A percentile compares a stretch with the other conserved stretches of the same genome.
Conservation (phyloP, 2,888 invertebrate genomes). For the Agrotis puta region DNA sequence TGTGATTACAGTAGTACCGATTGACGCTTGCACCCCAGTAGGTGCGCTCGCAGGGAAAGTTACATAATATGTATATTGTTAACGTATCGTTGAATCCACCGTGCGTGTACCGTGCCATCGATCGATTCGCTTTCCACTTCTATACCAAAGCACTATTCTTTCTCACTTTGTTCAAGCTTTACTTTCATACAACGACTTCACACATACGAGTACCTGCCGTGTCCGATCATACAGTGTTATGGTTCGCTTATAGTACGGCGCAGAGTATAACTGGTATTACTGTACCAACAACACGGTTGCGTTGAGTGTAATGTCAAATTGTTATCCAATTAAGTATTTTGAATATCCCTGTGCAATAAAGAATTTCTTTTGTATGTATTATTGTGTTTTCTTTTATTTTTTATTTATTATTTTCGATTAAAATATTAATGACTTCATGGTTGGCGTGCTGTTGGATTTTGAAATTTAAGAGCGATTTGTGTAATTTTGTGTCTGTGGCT, state of each 20-base stretch:
- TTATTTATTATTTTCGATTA: too few relatives aligned
- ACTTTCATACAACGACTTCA: constrained; percentile 37
- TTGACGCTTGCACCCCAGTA: background rate
- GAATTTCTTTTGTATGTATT: constrained; percentile 78
- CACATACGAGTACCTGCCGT: constrained; percentile 10
- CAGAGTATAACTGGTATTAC: constrained; percentile 60
- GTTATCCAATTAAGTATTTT: constrained; percentile 81
- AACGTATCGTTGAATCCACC: constrained; percentile 23
- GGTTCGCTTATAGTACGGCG: constrained; percentile 30
- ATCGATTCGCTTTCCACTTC: constrained; percentile 47
- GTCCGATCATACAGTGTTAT: background rate
- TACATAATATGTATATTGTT: constrained; percentile 40
- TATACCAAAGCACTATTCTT: constrained; percentile 66
- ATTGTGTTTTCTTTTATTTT: constrained; percentile 54
- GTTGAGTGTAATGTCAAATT: constrained; percentile 72
- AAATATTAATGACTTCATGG: too few relatives aligned
- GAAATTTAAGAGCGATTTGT: too few relatives aligned
- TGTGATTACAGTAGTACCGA: background rate
- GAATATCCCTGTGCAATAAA: constrained; percentile 89
- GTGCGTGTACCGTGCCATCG: constrained; percentile 64
- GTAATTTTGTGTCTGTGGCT: too few relatives aligned
- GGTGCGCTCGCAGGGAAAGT: constrained; percentile 39
- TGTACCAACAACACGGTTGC: constrained; percentile 61
- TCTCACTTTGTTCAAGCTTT: constrained; percentile 48
- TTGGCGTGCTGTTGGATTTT: too few relatives aligned